Percentiles rank a stretch among this genome's conserved stretches.
phyloP scores from a whole-genome alignment of 2,113 vertebrate genomes.

The Prunella fulvescens region DNA sequence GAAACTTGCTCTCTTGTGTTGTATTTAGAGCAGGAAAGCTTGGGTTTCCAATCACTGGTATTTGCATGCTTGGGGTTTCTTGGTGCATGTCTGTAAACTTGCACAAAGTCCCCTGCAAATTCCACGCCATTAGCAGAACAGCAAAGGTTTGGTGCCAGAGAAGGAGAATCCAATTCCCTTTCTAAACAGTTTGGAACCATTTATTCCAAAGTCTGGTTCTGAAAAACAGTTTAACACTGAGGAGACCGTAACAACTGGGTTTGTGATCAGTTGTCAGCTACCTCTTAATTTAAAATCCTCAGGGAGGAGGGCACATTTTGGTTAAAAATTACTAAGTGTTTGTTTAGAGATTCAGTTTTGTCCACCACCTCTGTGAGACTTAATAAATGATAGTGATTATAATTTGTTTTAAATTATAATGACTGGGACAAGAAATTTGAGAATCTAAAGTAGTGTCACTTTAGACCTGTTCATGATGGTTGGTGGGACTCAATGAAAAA shows the following conservation, averaged over 20 bases:
- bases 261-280: neutral
- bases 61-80: neutral
- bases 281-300: neutral
- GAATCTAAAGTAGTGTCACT: neutral
- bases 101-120: neutral
- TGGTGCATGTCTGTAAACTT: neutral
- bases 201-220: neutral
- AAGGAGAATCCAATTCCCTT: neutral
- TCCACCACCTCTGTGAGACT: neutral
- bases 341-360: neutral
- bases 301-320: neutral
- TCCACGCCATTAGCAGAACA: neutral
- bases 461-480: neutral
- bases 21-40: neutral
- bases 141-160: neutral
- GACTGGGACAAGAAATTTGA: neutral
- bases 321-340: neutral
- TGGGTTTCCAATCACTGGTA: neutral
- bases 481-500: neutral
- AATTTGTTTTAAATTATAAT: neutral
- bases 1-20: neutral
- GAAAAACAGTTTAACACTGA: neutral
- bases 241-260: accelerated
- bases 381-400: neutral
- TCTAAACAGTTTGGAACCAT: neutral